Conservation (phyloP, 2,888 invertebrate genomes). For the Liposcelis brunnea region DNA sequence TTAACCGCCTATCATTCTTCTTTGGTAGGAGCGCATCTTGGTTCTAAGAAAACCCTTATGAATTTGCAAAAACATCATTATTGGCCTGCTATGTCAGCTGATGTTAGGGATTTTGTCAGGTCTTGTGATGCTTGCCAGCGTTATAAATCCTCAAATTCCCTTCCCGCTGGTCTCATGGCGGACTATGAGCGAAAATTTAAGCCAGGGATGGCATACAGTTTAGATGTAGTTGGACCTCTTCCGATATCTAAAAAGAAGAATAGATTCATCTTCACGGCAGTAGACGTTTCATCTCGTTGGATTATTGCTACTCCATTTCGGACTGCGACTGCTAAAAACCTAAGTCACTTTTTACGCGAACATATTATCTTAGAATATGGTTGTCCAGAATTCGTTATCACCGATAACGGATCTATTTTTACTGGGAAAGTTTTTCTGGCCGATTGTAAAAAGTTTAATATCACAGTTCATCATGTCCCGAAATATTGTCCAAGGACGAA, state of each 20-base stretch:
- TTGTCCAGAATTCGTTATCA: background rate
- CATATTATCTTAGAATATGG: background rate
- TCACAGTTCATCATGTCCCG: background rate
- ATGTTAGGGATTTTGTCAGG: conserved; percentile 17
- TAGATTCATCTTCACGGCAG: background rate
- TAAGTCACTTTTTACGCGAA: background rate
- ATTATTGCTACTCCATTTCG: background rate
- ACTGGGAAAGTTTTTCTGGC: background rate
- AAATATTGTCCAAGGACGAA: background rate
- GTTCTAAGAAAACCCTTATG: background rate
- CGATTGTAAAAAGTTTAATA: background rate
- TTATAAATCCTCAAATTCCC: conserved; percentile 13
- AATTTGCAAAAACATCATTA: conserved; percentile 15
- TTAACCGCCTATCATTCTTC: background rate
- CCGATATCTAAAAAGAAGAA: background rate
- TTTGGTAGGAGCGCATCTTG: background rate
- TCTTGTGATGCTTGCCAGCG: conserved; percentile 17
- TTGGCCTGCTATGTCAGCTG: conserved; percentile 19
- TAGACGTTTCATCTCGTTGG: background rate
- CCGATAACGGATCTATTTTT: background rate
- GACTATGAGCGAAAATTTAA: background rate
- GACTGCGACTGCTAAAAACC: background rate
- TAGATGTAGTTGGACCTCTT: background rate
- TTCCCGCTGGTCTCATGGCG: background rate
- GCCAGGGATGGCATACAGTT: background rate